Conservation (phyloP, 2,113 vertebrate species). For the Oxygymnocypris stewartii region DNA sequence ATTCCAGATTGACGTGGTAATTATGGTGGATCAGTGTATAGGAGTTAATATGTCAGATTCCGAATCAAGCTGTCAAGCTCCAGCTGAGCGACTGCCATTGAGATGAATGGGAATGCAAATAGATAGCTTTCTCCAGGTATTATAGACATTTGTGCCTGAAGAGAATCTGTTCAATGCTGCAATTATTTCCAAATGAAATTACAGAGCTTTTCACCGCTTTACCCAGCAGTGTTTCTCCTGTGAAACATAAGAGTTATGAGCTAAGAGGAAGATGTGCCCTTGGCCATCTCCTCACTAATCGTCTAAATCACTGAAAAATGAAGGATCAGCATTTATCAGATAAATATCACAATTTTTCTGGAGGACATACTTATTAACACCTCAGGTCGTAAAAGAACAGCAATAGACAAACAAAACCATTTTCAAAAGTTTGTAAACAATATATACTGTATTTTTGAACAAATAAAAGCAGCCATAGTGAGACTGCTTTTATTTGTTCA, state of each 20-base stretch:
- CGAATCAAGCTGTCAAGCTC: not conserved
- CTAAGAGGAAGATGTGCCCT: not conserved
- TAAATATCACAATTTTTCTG: constrained; percentile 10
- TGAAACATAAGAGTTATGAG: not conserved
- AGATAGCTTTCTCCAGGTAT: not conserved
- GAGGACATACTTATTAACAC: not conserved
- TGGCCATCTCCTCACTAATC: constrained; percentile 19
- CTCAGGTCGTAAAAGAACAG: not conserved
- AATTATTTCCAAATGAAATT: not conserved
- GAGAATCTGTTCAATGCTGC: not conserved
- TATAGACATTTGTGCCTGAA: not conserved
- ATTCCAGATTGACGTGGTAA: not conserved
- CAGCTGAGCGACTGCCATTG: not conserved
- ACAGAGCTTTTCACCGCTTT: constrained; percentile 11
- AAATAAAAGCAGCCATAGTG: no score
- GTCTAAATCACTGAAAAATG: constrained; percentile 3
- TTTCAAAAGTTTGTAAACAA: no score
- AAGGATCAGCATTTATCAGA: constrained; percentile 4
- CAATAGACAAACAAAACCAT: no score
- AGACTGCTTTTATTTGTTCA: no score
- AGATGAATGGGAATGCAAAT: not conserved
- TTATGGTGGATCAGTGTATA: not conserved
- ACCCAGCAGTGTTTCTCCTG: not conserved
- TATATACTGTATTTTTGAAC: no score
- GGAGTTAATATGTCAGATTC: not conserved